Evolutionary conservation across 2,797 vertebrate species (phyloP).

Genomic region (Orestias chungarensis): DNA sequence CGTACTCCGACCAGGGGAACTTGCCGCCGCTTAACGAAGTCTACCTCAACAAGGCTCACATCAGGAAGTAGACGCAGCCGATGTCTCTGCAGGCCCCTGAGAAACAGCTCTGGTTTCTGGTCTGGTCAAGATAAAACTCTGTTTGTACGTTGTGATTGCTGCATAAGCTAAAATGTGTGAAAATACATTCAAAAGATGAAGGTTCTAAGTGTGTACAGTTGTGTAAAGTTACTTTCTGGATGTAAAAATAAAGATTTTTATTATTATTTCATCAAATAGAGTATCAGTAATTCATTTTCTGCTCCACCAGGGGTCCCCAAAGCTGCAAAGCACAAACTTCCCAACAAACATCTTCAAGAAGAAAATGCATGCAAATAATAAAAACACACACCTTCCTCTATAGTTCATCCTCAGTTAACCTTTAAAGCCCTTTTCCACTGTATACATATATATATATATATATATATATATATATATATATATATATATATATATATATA

Average conservation of each 20-base stretch:
- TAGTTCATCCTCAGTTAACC: too few relatives aligned
- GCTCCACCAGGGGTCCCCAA: constrained; percentile 6
- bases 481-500: too few relatives aligned
- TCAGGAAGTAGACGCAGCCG: constrained; percentile 42
- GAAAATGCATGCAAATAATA: too few relatives aligned
- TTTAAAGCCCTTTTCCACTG: too few relatives aligned
- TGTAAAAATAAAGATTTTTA: not conserved
- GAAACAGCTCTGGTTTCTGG: too few relatives aligned
- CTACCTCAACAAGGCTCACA: constrained; percentile 45
- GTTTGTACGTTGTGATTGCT: not conserved
- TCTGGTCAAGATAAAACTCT: too few relatives aligned
- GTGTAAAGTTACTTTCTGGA: not conserved
- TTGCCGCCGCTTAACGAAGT: accelerated
- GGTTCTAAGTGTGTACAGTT: not conserved
- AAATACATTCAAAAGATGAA: not conserved
- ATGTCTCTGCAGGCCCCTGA: not conserved
- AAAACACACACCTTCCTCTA: too few relatives aligned
- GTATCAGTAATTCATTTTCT: not conserved
- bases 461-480: too few relatives aligned
- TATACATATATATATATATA: too few relatives aligned
- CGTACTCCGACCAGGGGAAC: constrained; percentile 49
- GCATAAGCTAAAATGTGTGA: not conserved
- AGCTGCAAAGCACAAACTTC: not conserved
- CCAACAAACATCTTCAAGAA: too few relatives aligned
- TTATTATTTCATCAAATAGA: not conserved